Percentiles rank a stretch among this genome's conserved stretches.
Evolutionary conservation across 2,888 invertebrate species (phyloP).

Genomic region (Coremacera marginata): DNA sequence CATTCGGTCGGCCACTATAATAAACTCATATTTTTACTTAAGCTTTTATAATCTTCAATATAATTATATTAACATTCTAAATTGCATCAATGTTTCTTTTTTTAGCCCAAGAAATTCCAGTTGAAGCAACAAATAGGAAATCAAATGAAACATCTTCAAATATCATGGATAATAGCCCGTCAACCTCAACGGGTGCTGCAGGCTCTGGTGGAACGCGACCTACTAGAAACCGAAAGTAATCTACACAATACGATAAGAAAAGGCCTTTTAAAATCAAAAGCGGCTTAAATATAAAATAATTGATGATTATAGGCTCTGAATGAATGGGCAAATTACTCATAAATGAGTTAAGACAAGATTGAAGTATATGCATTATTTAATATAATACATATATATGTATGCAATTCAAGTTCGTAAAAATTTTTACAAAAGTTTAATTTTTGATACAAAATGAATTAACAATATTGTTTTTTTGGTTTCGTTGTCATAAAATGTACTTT

Average conservation of each 20-base stretch:
- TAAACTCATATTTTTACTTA: too few relatives aligned
- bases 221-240: slow-evolving; percentile 22
- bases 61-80: too few relatives aligned
- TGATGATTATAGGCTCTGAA: neutral
- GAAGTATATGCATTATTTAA: neutral
- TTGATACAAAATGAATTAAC: neutral
- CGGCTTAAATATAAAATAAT: neutral
- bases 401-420: neutral
- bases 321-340: neutral
- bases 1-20: too few relatives aligned
- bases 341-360: slow-evolving; percentile 14
- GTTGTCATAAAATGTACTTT: slow-evolving; percentile 14
- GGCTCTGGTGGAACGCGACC: slow-evolving; percentile 3
- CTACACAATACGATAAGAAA: neutral
- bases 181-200: slow-evolving; percentile 18
- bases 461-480: neutral
- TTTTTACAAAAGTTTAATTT: slow-evolving; percentile 4
- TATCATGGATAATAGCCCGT: slow-evolving; percentile 14
- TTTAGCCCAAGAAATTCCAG: slow-evolving; percentile 38
- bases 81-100: neutral
- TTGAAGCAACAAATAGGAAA: slow-evolving; percentile 21
- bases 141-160: neutral
- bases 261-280: neutral
- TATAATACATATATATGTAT: neutral
- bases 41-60: too few relatives aligned